phyloP scores from a whole-genome alignment of 2,797 vertebrate genomes.

The Triplophysa bombifrons region DNA sequence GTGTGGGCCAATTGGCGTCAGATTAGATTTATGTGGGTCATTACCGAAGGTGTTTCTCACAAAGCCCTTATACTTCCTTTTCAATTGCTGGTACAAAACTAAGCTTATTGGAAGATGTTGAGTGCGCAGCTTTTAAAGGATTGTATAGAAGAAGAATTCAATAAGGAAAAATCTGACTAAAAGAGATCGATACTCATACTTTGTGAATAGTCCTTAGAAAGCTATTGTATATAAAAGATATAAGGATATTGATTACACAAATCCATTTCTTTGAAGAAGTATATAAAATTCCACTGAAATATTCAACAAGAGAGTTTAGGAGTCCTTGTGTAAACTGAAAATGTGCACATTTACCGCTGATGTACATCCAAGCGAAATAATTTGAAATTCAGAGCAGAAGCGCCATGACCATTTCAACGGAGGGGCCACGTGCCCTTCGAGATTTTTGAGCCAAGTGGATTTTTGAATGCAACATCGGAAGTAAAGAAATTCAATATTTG shows the following conservation, averaged over 20 bases:
- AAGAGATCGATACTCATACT: not conserved
- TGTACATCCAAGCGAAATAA: not conserved
- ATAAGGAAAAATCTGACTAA: not conserved
- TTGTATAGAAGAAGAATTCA: not conserved
- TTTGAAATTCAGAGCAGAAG: conserved; percentile 5
- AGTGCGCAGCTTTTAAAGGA: not conserved
- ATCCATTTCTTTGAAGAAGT: conserved; percentile 8
- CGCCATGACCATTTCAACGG: not conserved
- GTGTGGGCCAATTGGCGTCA: not conserved
- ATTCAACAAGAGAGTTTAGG: not conserved
- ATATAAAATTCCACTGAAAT: not conserved
- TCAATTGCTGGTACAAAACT: not conserved
- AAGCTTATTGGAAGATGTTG: not conserved
- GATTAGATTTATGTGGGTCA: conserved; percentile 22
- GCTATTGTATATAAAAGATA: conserved; percentile 3
- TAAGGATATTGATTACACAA: conserved; percentile 19
- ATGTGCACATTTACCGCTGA: not conserved
- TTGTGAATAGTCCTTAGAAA: not conserved
- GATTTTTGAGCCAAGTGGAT: not conserved
- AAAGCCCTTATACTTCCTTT: not conserved
- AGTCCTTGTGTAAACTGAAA: conserved; percentile 14
- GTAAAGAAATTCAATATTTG: not conserved
- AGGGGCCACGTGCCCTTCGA: not conserved
- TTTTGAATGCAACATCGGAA: not conserved
- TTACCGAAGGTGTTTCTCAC: not conserved